A percentile compares a stretch with the other conserved stretches of the same genome.
These are phyloP conservation scores for Tursiops truncatus DNA, from an alignment of 2,113 vertebrate genomes.

Conservation along the genomic window DNA sequence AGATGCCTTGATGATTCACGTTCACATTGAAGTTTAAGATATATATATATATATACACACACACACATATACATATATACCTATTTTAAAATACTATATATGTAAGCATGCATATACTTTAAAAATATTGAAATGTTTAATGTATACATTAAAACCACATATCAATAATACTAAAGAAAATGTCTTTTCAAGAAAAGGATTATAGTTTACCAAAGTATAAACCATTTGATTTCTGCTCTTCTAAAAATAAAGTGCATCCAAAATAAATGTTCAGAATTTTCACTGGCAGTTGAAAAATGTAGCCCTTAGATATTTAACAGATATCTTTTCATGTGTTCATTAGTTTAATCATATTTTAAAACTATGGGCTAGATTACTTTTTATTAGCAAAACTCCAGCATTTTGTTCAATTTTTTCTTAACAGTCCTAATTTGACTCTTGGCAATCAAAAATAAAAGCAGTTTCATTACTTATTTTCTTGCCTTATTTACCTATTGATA, in stretches of 20 bases:
- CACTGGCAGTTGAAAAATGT: background rate
- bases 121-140: background rate
- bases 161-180: background rate
- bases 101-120: background rate
- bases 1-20: background rate
- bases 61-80: background rate
- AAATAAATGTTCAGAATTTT: conserved; percentile 29
- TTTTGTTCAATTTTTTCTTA: conserved; percentile 38
- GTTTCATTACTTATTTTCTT: conserved; percentile 34
- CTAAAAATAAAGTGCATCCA: background rate
- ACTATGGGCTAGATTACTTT: background rate
- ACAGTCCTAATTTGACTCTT: conserved; percentile 13
- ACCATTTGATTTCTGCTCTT: background rate
- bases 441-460: conserved; percentile 53
- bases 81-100: background rate
- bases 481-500: conserved; percentile 50
- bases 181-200: conserved; percentile 21
- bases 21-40: background rate
- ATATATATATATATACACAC: background rate
- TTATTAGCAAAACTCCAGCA: conserved; percentile 4
- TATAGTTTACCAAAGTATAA: conserved; percentile 23
- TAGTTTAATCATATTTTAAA: conserved; percentile 49
- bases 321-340: background rate
- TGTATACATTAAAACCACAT: background rate
- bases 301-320: background rate